Evolutionary conservation across 2,888 invertebrate genomes (phyloP), one percentile per base, ranked within the genome.

Genomic region (Troides oblongomaculatus): DNA sequence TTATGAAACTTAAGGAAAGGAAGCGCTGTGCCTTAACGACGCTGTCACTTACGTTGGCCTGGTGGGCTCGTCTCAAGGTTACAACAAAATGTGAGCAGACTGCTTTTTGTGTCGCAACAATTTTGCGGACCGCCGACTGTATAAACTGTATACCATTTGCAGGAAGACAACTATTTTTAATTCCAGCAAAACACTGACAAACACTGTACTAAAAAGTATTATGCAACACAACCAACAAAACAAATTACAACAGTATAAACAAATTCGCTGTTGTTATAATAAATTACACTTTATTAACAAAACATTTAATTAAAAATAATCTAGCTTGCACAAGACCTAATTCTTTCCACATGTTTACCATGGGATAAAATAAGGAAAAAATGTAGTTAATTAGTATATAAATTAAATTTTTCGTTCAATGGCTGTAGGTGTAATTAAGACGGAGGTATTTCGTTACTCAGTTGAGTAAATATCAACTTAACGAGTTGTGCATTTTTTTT

Each of bases 51-150:
- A 72, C 71, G 75, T 69, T 71, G 71, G 72, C 72, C 71, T 72
- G 72, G 83, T 81, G 81, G 81, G 81, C 81, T 82, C 76, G 82
- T 81, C 84, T 81, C 86, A 88, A 87, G 88, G 88, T 78, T 82
- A 81, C 75, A 58, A 68, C 67, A 75, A n/a, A 76, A 81, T 85
- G 85, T 85, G 84, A 84, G 81, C 79, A 75, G 79, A 83, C 80
- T 79, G 69, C 78, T 84, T 83, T 85, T 83, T 81, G 72, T 73
- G 74, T 66, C 72, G 74, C 73, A 77, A 78, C 81, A 80, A 78
- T 78, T 77, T 75, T 71, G 71, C 74, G 69, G 70, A 72, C 62
- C 73, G 46, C 4, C 46, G 14, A 46, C 46, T 46, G 14, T 14
- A 46, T 46, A 46, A 10, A 30, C 30, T 30, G 30, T 30, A 30